phyloP scores from a whole-genome alignment of 1,140 invertebrate species.

The Drosophila mayri region DNA sequence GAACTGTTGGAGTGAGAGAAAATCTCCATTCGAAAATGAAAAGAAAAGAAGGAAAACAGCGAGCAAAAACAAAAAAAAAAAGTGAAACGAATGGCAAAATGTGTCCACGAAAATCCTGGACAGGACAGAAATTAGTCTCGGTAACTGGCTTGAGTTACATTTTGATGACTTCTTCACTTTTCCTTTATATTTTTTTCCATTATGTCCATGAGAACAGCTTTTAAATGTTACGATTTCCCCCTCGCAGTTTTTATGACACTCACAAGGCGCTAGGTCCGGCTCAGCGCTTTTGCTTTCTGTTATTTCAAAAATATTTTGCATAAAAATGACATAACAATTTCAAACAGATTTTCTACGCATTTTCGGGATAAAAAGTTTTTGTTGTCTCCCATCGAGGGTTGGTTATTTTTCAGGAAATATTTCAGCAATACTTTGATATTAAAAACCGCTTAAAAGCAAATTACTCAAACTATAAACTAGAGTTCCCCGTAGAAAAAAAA shows the following conservation, averaged over 20 bases:
- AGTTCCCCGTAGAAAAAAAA: not conserved
- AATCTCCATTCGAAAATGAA: conserved; percentile 6
- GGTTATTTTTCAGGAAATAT: conserved; percentile 53
- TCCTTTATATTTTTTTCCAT: conserved; percentile 36
- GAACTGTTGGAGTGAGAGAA: conserved; percentile 55
- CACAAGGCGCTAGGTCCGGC: conserved; percentile 41
- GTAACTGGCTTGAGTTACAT: conserved; percentile 78
- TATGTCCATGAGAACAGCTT: conserved; percentile 64
- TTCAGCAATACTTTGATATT: conserved; percentile 70
- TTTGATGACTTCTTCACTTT: conserved; percentile 80
- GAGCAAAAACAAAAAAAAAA: conserved; percentile 23
- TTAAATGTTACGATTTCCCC: conserved; percentile 64
- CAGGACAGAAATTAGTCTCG: conserved; percentile 69
- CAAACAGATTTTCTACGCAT: conserved; percentile 73
- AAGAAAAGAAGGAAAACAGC: conserved; percentile 3
- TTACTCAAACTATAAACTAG: conserved; percentile 64
- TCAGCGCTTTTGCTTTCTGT: conserved; percentile 30
- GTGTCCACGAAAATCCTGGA: conserved; percentile 43
- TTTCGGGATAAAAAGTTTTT: conserved; percentile 47
- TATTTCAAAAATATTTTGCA: conserved; percentile 67
- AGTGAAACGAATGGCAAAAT: conserved; percentile 73
- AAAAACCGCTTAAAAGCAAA: conserved; percentile 76
- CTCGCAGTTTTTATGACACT: conserved; percentile 53
- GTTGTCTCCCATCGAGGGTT: conserved; percentile 3
- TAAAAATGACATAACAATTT: conserved; percentile 81